Percentiles rank a stretch among this genome's conserved stretches.
These are phyloP conservation scores for Seladonia tumulorum DNA, from an alignment of 2,888 invertebrate genomes.

Conservation along the genomic window DNA sequence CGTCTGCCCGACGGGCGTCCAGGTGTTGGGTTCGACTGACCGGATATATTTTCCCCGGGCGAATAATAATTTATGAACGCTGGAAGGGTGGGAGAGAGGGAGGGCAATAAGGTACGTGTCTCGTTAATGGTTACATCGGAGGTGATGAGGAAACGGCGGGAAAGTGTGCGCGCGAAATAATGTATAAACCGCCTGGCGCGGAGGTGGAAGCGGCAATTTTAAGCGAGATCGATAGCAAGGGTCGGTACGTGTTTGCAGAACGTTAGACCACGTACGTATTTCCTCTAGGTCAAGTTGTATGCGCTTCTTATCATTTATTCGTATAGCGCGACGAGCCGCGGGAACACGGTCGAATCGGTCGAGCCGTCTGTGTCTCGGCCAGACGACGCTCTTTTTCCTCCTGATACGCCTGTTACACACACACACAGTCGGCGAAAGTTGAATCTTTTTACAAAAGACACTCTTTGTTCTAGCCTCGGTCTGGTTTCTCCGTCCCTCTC, in stretches of 20 bases:
- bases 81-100: not conserved
- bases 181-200: constrained; percentile 43
- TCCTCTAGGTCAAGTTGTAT: constrained; percentile 45
- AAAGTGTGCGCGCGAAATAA: constrained; percentile 37
- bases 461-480: not conserved
- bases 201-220: constrained; percentile 38
- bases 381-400: not conserved
- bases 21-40: not conserved
- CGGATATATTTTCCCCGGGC: not conserved
- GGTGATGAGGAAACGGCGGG: constrained; percentile 1
- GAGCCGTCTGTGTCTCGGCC: constrained; percentile 27
- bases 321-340: constrained; percentile 32
- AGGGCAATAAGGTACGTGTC: not conserved
- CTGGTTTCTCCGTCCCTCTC: not conserved
- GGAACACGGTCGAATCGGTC: constrained; percentile 48
- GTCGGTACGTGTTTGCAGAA: constrained; percentile 63
- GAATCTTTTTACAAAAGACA: not conserved
- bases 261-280: constrained; percentile 62
- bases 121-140: not conserved
- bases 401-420: not conserved
- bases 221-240: constrained; percentile 59
- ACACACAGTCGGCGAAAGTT: not conserved
- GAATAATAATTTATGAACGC: constrained; percentile 1
- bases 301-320: constrained; percentile 61
- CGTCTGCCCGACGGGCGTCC: constrained; percentile 18